These are phyloP conservation scores for Apodemia hepburni DNA, from an alignment of 2,888 invertebrate genomes.

Conservation along the genomic window DNA sequence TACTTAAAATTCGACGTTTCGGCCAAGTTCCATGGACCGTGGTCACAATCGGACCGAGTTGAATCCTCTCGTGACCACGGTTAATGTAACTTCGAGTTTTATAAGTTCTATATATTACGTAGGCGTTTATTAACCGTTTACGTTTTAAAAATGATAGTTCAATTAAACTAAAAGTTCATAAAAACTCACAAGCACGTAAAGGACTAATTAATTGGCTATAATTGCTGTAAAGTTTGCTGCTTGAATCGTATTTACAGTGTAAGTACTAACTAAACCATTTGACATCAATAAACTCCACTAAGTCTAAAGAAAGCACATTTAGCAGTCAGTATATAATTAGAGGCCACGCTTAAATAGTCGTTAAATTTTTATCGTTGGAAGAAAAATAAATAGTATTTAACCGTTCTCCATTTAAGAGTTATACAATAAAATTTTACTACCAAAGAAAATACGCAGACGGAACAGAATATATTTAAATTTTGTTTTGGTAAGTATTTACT, in stretches of 20 bases:
- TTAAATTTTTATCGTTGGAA: slow-evolving; percentile 65
- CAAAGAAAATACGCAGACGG: slow-evolving; percentile 49
- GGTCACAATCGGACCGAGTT: no score
- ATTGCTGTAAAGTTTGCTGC: neutral
- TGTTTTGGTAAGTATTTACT: no score
- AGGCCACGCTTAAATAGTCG: slow-evolving; percentile 67
- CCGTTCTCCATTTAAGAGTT: slow-evolving; percentile 57
- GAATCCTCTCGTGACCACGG: no score
- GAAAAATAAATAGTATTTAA: slow-evolving; percentile 72
- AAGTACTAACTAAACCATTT: slow-evolving; percentile 18
- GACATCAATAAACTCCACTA: slow-evolving; percentile 38
- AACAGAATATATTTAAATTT: no score
- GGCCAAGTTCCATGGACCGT: no score
- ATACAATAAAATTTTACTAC: slow-evolving; percentile 65
- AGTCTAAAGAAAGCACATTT: slow-evolving; percentile 27
- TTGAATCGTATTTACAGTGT: neutral
- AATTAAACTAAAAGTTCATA: no score
- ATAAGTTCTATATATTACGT: no score
- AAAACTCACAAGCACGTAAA: neutral
- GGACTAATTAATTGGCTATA: neutral
- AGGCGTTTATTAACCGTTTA: no score
- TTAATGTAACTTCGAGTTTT: no score
- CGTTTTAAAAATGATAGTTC: no score
- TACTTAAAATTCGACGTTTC: no score
- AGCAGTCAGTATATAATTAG: slow-evolving; percentile 31